Evolutionary conservation across 2,113 vertebrate genomes (phyloP).

Genomic region (Corythoichthys haematopterus): DNA sequence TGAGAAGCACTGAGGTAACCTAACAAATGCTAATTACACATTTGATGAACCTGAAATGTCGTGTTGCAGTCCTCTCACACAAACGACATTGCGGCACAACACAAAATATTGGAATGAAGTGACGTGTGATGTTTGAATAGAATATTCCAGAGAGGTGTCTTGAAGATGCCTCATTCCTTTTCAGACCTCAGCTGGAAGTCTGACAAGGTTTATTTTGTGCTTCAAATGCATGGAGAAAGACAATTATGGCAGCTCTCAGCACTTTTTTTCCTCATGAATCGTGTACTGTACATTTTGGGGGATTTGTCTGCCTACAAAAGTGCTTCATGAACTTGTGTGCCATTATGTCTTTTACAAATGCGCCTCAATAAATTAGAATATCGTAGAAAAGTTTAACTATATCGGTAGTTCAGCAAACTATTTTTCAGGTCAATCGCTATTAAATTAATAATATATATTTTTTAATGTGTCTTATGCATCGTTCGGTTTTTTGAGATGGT

Average conservation of each 20-base stretch:
- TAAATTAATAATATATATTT: not conserved
- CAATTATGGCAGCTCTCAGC: constrained; percentile 41
- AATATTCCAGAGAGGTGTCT: constrained; percentile 63
- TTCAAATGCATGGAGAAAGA: constrained; percentile 19
- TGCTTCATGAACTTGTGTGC: constrained; percentile 45
- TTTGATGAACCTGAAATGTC: constrained; percentile 62
- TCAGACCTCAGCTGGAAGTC: not conserved
- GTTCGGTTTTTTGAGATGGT: not conserved
- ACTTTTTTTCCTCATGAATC: constrained; percentile 24
- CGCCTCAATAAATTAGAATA: constrained; percentile 1
- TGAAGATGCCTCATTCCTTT: constrained; percentile 7
- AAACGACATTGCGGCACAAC: constrained; percentile 66
- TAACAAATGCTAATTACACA: constrained; percentile 45
- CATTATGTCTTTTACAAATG: constrained; percentile 21
- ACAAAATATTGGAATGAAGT: constrained; percentile 65
- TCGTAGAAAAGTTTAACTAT: not conserved
- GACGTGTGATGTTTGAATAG: constrained; percentile 36
- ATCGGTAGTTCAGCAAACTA: not conserved
- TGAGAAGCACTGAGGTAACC: constrained; percentile 63
- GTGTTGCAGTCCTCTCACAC: constrained; percentile 72
- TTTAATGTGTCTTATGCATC: not conserved
- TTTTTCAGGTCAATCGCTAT: not conserved
- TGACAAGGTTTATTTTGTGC: constrained; percentile 6
- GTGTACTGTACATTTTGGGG: constrained; percentile 6
- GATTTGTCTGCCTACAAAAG: constrained; percentile 22